These are phyloP conservation scores for Pseudococcus longispinus DNA, from an alignment of 2,888 invertebrate species.

Conservation along the genomic window DNA sequence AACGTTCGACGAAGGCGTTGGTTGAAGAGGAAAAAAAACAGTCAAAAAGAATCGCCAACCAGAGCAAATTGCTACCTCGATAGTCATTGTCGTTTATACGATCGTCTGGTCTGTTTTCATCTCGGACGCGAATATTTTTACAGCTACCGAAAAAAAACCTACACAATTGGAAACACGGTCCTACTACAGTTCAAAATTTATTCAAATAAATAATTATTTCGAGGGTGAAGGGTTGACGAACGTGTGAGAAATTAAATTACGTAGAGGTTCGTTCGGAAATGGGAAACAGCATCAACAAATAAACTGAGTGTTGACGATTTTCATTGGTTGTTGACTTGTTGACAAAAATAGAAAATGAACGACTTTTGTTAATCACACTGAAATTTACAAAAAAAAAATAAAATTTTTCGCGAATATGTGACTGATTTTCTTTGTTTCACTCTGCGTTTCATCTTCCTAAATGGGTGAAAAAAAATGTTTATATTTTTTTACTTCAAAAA, in stretches of 20 bases:
- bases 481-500: too few species aligned
- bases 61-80: background rate
- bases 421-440: too few species aligned
- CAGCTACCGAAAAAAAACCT: background rate
- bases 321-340: too few species aligned
- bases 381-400: too few species aligned
- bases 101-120: background rate
- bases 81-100: constrained; percentile 12
- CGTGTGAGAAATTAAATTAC: background rate
- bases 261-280: too few species aligned
- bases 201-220: constrained; percentile 13
- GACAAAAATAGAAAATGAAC: too few species aligned
- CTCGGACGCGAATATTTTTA: background rate
- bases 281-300: too few species aligned
- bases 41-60: background rate
- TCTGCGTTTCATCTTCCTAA: too few species aligned
- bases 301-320: too few species aligned
- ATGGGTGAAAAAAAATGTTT: too few species aligned
- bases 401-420: too few species aligned
- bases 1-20: background rate
- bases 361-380: too few species aligned
- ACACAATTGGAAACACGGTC: background rate
- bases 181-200: background rate
- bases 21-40: background rate
- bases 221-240: background rate